These are phyloP conservation scores for Sebastes vulpes DNA, from an alignment of 2,797 vertebrate species.

Conservation along the genomic window DNA sequence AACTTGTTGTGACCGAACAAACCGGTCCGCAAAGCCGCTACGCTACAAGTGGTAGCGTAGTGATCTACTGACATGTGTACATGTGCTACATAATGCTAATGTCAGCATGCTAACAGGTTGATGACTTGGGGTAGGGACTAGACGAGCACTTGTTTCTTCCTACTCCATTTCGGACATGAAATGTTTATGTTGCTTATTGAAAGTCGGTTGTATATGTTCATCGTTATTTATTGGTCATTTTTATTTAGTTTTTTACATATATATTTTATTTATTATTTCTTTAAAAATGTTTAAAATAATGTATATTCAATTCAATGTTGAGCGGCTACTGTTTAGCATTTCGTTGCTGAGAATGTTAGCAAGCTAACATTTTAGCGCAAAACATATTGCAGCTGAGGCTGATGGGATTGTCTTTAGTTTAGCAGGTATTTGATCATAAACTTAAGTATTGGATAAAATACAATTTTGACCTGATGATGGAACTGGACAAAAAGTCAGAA, in stretches of 20 bases:
- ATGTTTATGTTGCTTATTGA: neutral
- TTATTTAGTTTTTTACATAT: neutral
- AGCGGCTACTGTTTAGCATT: neutral
- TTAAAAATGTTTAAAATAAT: rapidly evolving
- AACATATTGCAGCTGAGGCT: neutral
- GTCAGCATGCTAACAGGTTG: neutral
- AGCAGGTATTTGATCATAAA: neutral
- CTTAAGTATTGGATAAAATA: neutral
- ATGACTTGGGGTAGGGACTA: neutral
- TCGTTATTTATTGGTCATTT: neutral
- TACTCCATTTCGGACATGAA: neutral
- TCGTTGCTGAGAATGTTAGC: neutral
- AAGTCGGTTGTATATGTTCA: neutral
- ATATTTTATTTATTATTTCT: neutral
- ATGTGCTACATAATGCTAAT: neutral
- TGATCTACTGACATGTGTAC: neutral
- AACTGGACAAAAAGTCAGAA: neutral
- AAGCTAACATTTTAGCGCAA: neutral
- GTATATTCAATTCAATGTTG: neutral
- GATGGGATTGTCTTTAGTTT: too few species aligned
- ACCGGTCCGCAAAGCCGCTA: too few species aligned
- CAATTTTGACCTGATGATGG: neutral
- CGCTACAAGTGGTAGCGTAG: too few species aligned
- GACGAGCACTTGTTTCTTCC: neutral
- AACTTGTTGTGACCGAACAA: too few species aligned